Evolutionary conservation across 2,113 vertebrate species (phyloP), one percentile per base, ranked within the genome.

Genomic region (Pseudorhombus dupliciocellatus): DNA sequence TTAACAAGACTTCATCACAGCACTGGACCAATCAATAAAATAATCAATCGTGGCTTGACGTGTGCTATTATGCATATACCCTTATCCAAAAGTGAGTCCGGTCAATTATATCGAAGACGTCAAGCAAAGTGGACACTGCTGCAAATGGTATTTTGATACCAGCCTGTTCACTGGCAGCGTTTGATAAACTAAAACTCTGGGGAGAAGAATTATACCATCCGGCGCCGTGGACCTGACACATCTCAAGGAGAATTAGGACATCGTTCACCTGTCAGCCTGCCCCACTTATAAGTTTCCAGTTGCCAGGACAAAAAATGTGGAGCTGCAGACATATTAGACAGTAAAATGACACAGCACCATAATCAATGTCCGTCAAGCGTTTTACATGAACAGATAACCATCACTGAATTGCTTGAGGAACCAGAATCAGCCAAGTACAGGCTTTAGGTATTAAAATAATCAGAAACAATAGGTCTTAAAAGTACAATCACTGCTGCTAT

Each of bases 191-290:
- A 10, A 62, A 21, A 50, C 53, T 60, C 24, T 12, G 21, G 30
- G 15, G 28, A 60, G 46, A 18, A 46, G 16, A 34, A 50, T 18
- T 18, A 67, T 12, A 66, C 56, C 44, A 55, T 37, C 10, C 40
- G 15, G 64, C 21, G 54, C 9, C 21, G 40, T 69, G 11, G 21
- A 56, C 50, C 63, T 26, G 44, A 25, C 66, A 64, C 18, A 40
- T 34, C 12, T 51, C 48, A 63, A 44, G 24, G 51, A 77, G 22
- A 42, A 70, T 73, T 40, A 65, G 53, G 28, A 66, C 54, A 50
- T 66, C 46, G 44, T 55, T 73, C 54, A 68, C 34, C 75, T 68
- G 71, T 63, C 73, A 67, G 12, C 42, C 46, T 18, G 51, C 46
- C 40, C 25, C 18, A 2, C 62, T 48, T 30, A 16, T 37, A 14